Base-by-base conservation (phyloP, 2,888 invertebrate species). In the Operophtera brumata region DNA sequence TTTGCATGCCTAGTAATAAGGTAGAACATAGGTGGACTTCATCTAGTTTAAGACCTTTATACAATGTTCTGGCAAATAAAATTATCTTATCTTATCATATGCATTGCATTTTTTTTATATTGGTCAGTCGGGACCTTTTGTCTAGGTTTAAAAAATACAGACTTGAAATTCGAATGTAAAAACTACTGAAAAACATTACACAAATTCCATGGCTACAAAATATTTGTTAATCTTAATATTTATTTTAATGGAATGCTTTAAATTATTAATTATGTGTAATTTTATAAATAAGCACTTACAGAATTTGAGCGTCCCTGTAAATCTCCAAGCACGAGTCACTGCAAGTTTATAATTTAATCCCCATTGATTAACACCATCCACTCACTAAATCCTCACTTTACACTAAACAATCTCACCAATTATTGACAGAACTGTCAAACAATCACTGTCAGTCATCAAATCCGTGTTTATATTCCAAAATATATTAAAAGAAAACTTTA, bases 351-450 rank as follows among this genome's bases (percentile, higher is more conserved):
- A 37, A 39, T 53, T 61, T 46, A 49, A 51, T 39, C 57, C 57
- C 50, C 57, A 48, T 47, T 32, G 40, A 47, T 32, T 52, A 52
- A 54, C 61, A 61, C 59, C 48, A 51, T 59, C 54, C 64, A 61
- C 54, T 54, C 59, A 63, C 57, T 47, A 30, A 49, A 55, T 57
- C 47, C 48, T 44, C 63, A 61, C 64, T 50, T 52, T 59, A 41
- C 64, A 64, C 59, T 56, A 41, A 63, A 54, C 20, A 50, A 56
- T 52, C 48, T 48, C 47, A 52, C 47, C n/a, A 44, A 47, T 30
- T 32, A 54, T 46, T 39, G 32, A 37, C 41, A 36, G 14, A 10
- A 13, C 13, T 43, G 35, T 51, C 47, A 57, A 58, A 56, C 36
- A 44, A 49, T 54, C 59, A 61, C 60, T 46, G 30, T 30, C 35